phyloP scores from a whole-genome alignment of 2,113 vertebrate species.

The Cebidichthys violaceus region DNA sequence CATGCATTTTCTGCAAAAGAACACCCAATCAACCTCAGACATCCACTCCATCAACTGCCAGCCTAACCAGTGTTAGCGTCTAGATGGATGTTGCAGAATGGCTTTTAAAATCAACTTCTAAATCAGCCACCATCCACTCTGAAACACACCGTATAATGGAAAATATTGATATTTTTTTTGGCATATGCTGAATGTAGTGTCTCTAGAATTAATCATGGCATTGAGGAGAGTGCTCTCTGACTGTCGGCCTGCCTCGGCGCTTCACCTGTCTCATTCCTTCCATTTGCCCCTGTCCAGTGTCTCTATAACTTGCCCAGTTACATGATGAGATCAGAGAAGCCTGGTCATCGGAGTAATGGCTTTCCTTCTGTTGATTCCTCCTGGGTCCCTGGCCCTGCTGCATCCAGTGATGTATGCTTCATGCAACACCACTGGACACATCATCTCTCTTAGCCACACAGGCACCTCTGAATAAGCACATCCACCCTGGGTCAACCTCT shows the following conservation, averaged over 20 bases:
- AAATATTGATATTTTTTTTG: conserved; percentile 64
- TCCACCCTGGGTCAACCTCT: conserved; percentile 65
- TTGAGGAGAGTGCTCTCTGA: conserved; percentile 44
- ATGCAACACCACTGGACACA: conserved; percentile 71
- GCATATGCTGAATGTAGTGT: conserved; percentile 44
- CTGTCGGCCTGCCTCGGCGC: conserved; percentile 1
- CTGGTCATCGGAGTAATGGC: conserved; percentile 77
- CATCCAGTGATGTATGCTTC: conserved; percentile 76
- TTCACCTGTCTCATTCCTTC: conserved; percentile 38
- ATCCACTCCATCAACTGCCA: conserved; percentile 39
- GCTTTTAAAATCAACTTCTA: conserved; percentile 49
- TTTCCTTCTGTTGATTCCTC: conserved; percentile 77
- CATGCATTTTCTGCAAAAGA: conserved; percentile 31
- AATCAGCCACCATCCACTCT: conserved; percentile 49
- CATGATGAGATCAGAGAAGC: conserved; percentile 73
- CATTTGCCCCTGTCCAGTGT: conserved; percentile 40
- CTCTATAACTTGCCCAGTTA: conserved; percentile 52
- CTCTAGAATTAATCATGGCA: conserved; percentile 50
- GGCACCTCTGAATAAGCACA: conserved; percentile 75
- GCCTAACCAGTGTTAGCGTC: conserved; percentile 34
- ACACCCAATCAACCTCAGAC: conserved; percentile 38
- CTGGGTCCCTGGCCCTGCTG: conserved; percentile 50
- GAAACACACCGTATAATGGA: conserved; percentile 41
- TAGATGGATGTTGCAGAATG: conserved; percentile 30
- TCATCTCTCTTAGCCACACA: conserved; percentile 73